Conservation (phyloP, 2,888 invertebrate species). For the Sarcophaga caerulescens region DNA sequence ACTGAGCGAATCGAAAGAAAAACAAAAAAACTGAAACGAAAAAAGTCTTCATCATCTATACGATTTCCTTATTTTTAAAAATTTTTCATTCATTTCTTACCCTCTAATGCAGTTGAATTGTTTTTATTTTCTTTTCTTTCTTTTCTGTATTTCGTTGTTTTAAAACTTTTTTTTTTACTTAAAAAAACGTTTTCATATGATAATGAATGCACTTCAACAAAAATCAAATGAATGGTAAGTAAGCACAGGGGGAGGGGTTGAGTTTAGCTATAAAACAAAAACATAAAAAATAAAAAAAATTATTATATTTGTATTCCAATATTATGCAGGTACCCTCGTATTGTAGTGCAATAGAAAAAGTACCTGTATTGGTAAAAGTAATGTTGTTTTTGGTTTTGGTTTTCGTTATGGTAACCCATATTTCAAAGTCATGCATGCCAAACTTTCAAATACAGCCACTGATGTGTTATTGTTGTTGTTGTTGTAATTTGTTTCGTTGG, state of each 20-base stretch:
- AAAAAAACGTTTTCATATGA: background rate
- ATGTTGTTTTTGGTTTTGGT: background rate
- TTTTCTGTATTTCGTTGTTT: background rate
- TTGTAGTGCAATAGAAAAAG: background rate
- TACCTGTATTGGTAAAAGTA: background rate
- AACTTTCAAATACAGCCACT: slow-evolving; percentile 22
- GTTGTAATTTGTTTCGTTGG: slow-evolving; percentile 7
- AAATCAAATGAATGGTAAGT: background rate
- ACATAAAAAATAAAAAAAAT: too few species aligned
- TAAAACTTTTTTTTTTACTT: background rate
- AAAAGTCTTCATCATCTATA: slow-evolving; percentile 22
- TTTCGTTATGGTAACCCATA: slow-evolving; percentile 63
- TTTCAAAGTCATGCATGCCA: slow-evolving; percentile 64
- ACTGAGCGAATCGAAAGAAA: background rate
- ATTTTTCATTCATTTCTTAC: background rate
- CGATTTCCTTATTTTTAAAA: slow-evolving; percentile 45
- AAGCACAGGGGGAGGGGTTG: background rate
- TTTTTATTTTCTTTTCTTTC: background rate
- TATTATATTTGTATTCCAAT: too few species aligned
- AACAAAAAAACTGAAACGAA: background rate
- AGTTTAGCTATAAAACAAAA: background rate
- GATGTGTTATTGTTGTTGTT: background rate
- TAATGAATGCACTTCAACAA: slow-evolving; percentile 55
- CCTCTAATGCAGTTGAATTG: background rate
- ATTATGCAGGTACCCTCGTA: background rate